Percentiles rank a stretch among this genome's conserved stretches.
phyloP scores from a whole-genome alignment of 2,797 vertebrate species.

The Micropoecilia bifurca region DNA sequence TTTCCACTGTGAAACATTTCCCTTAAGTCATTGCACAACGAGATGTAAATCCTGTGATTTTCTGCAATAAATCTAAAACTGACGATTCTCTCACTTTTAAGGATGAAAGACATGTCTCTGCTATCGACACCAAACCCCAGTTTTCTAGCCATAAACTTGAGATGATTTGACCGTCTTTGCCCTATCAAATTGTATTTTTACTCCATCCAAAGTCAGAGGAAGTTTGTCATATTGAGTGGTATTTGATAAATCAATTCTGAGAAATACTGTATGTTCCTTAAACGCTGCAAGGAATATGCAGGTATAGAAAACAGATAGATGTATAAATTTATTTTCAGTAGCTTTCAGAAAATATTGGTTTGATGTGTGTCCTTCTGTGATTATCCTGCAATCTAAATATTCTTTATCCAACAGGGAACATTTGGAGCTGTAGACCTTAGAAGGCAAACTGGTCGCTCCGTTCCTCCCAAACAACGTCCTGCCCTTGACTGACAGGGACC shows the following conservation, averaged over 20 bases:
- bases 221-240: not conserved
- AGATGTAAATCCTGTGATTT: not conserved
- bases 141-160: not conserved
- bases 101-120: not conserved
- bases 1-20: not conserved
- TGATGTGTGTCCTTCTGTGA: constrained; percentile 17
- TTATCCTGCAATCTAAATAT: constrained; percentile 40
- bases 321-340: not conserved
- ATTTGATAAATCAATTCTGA: not conserved
- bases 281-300: not conserved
- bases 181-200: not conserved
- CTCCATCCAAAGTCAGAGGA: not conserved
- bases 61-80: not conserved
- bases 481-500: constrained; percentile 74
- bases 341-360: constrained; percentile 8
- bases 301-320: not conserved
- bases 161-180: not conserved
- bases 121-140: not conserved
- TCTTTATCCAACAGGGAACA: constrained; percentile 43
- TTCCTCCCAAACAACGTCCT: constrained; percentile 65
- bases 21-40: not conserved
- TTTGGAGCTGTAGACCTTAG: constrained; percentile 35
- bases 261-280: not conserved
- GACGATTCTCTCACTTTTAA: not conserved
- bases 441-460: constrained; percentile 71